These are phyloP conservation scores for Babylonia areolata DNA, from an alignment of 1,140 invertebrate species.

Conservation along the genomic window DNA sequence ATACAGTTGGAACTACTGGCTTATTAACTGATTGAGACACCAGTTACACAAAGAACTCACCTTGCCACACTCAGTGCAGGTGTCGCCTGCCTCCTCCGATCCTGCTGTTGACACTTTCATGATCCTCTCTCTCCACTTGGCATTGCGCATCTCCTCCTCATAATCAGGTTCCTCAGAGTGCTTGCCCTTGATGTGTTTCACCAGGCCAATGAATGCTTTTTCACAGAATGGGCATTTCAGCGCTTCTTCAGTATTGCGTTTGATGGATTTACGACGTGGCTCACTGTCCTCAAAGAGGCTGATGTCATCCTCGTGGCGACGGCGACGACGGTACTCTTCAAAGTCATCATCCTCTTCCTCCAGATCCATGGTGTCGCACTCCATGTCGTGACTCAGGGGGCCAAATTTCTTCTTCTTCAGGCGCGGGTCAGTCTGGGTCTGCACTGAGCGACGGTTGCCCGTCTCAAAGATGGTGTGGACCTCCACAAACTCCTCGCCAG, in stretches of 20 bases:
- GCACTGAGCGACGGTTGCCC: slow-evolving; percentile 66
- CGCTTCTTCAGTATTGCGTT: slow-evolving; percentile 70
- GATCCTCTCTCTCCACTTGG: slow-evolving; percentile 72
- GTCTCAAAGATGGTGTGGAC: slow-evolving; percentile 68
- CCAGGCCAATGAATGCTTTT: slow-evolving; percentile 71
- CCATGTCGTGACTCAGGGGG: slow-evolving; percentile 63
- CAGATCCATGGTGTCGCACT: slow-evolving; percentile 53
- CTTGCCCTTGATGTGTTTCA: slow-evolving; percentile 73
- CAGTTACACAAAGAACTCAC: not conserved
- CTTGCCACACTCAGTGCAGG: slow-evolving; percentile 71
- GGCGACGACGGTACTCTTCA: slow-evolving; percentile 57
- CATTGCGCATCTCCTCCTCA: slow-evolving; percentile 74
- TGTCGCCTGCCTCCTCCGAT: slow-evolving; percentile 66
- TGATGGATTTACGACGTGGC: slow-evolving; percentile 65
- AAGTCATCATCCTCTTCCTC: slow-evolving; percentile 54
- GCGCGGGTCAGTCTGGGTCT: slow-evolving; percentile 71
- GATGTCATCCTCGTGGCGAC: slow-evolving; percentile 64
- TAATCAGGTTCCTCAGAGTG: slow-evolving; percentile 70
- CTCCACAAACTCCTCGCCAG: slow-evolving; percentile 67
- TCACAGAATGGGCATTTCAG: slow-evolving; percentile 74
- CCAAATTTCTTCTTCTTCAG: slow-evolving; percentile 73
- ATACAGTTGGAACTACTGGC: not conserved
- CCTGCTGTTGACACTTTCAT: slow-evolving; percentile 72
- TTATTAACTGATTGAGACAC: too few species aligned
- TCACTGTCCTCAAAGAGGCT: slow-evolving; percentile 71